phyloP scores from a whole-genome alignment of 2,888 invertebrate genomes.

The Phengaris alcon region DNA sequence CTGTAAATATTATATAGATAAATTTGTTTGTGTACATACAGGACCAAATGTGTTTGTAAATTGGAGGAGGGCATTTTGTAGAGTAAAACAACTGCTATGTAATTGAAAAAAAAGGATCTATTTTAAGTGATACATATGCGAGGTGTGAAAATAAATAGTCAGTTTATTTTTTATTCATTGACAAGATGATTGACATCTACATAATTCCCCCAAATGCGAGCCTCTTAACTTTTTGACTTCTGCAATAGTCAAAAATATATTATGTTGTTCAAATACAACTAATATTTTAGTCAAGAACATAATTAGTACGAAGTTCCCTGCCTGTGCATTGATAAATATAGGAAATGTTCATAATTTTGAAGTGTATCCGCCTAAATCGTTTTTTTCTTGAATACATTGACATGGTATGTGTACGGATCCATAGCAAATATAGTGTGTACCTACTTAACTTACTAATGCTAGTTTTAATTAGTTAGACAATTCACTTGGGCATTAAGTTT shows the following conservation, averaged over 20 bases:
- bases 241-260: background rate
- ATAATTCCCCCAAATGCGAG: background rate
- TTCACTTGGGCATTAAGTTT: conserved; percentile 2
- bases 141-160: background rate
- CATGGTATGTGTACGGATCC: background rate
- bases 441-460: background rate
- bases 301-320: background rate
- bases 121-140: background rate
- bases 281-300: background rate
- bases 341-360: background rate
- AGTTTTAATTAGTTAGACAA: background rate
- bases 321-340: background rate
- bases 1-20: conserved; percentile 70
- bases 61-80: conserved; percentile 52
- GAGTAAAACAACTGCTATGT: conserved; percentile 39
- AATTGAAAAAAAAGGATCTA: background rate
- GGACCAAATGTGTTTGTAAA: conserved; percentile 64
- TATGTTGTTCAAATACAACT: background rate
- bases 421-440: background rate
- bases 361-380: background rate
- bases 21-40: conserved; percentile 72
- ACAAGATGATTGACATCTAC: background rate
- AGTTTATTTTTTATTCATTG: background rate
- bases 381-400: background rate
- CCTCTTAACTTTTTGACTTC: background rate